phyloP scores from a whole-genome alignment of 2,113 vertebrate genomes.

The Callipepla squamata region DNA sequence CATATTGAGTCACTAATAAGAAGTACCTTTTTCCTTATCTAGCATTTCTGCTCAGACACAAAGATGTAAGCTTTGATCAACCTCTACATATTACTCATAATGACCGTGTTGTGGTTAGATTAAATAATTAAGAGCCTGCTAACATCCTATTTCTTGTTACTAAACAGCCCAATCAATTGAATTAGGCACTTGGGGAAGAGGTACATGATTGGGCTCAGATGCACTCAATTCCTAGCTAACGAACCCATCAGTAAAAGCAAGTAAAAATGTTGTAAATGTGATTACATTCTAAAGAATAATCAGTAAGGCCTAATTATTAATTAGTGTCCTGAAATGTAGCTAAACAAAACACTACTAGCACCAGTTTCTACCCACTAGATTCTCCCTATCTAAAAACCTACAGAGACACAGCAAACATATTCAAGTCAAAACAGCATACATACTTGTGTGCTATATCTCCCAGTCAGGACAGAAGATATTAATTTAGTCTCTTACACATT shows the following conservation, averaged over 20 bases:
- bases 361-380: neutral
- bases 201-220: neutral
- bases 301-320: neutral
- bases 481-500: neutral
- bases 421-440: neutral
- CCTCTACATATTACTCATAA: neutral
- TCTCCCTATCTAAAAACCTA: neutral
- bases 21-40: neutral
- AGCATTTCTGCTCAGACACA: neutral
- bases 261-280: neutral
- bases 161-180: neutral
- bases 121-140: constrained; percentile 7
- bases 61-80: neutral
- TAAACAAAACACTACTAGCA: neutral
- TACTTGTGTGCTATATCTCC: neutral
- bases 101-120: neutral
- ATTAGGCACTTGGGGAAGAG: constrained; percentile 1
- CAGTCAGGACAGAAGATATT: neutral
- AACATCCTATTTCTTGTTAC: constrained; percentile 2
- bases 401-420: neutral
- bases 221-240: neutral
- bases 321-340: neutral
- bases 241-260: neutral
- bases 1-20: neutral
- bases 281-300: neutral